phyloP scores from a whole-genome alignment of 2,113 vertebrate species.

The Dascyllus trimaculatus region DNA sequence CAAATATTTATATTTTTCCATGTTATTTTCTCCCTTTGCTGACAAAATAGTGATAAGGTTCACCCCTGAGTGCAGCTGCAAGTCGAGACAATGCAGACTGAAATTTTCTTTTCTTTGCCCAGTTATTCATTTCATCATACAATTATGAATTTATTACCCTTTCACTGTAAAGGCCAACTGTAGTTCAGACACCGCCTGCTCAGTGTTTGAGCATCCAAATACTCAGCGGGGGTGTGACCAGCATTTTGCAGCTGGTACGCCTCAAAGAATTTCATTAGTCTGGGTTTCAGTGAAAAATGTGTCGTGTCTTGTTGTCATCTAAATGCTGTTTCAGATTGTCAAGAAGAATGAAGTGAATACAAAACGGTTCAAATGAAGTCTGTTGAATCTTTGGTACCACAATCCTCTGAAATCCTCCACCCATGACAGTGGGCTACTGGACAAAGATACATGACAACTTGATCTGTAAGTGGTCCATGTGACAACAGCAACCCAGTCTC shows the following conservation, averaged over 20 bases:
- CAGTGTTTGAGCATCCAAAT: conserved; percentile 17
- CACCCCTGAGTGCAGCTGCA: background rate
- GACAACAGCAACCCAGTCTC: too few relatives aligned
- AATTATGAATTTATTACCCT: conserved; percentile 30
- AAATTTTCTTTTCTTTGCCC: background rate
- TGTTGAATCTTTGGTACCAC: background rate
- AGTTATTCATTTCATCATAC: conserved; percentile 9
- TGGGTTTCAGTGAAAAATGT: background rate
- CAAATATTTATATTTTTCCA: background rate
- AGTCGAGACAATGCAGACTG: background rate
- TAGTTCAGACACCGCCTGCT: conserved; percentile 10
- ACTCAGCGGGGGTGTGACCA: conserved; percentile 2
- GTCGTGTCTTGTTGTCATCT: too few relatives aligned
- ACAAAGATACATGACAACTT: too few relatives aligned
- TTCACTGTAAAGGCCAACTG: conserved; percentile 32
- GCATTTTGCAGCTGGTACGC: conserved; percentile 23
- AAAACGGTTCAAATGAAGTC: background rate
- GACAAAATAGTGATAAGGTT: background rate
- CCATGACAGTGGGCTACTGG: too few relatives aligned
- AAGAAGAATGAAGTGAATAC: too few relatives aligned
- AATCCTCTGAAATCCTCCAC: too few relatives aligned
- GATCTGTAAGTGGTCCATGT: too few relatives aligned
- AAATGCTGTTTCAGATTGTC: too few relatives aligned
- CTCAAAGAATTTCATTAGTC: conserved; percentile 21
- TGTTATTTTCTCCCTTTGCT: background rate